phyloP scores from a whole-genome alignment of 1,140 invertebrate species.

The Pectinophora gossypiella region DNA sequence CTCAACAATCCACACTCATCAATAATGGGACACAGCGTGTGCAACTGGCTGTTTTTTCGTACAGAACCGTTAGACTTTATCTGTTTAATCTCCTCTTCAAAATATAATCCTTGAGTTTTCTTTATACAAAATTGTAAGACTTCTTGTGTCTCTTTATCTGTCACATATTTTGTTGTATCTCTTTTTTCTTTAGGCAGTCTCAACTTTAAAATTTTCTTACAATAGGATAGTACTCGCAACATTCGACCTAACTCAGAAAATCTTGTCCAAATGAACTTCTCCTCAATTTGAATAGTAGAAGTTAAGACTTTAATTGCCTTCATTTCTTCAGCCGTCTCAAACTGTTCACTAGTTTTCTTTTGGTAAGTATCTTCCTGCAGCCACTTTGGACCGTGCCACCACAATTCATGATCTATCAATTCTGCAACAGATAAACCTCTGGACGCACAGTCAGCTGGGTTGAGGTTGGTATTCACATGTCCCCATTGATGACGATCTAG shows the following conservation, averaged over 20 bases:
- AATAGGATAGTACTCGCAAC: not conserved
- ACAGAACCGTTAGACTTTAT: too few relatives aligned
- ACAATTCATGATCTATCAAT: conserved; percentile 24
- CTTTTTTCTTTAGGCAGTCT: too few relatives aligned
- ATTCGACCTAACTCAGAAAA: conserved; percentile 10
- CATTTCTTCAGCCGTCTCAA: not conserved
- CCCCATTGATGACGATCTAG: conserved; percentile 1
- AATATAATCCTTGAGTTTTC: too few relatives aligned
- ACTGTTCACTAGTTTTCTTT: not conserved
- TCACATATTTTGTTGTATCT: too few relatives aligned
- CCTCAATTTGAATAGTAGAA: not conserved
- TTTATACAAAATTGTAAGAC: too few relatives aligned
- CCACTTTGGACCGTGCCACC: conserved; percentile 38
- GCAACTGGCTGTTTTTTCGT: too few relatives aligned
- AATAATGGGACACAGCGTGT: conserved; percentile 30
- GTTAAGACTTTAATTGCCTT: not conserved
- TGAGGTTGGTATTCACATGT: conserved; percentile 8
- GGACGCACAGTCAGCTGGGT: conserved; percentile 39
- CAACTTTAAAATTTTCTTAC: too few relatives aligned
- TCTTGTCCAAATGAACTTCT: not conserved
- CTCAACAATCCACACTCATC: conserved; percentile 41
- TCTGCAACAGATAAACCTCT: conserved; percentile 26
- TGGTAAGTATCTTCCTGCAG: not conserved
- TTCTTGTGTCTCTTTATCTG: too few relatives aligned
- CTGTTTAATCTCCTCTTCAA: too few relatives aligned